These are phyloP conservation scores for Pasiphila rectangulata DNA, from an alignment of 2,888 invertebrate species.

Conservation along the genomic window DNA sequence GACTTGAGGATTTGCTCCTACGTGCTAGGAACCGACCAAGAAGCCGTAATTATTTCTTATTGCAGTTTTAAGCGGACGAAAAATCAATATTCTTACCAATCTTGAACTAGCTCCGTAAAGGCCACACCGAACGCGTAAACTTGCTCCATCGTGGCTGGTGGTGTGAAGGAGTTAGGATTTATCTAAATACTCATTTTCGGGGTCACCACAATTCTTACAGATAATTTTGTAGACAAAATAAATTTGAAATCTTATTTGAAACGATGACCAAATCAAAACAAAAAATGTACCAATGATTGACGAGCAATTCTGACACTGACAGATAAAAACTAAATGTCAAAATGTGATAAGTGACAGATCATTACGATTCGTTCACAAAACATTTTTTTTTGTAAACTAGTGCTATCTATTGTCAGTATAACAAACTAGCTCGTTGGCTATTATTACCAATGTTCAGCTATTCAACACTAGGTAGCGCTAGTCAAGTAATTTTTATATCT, in stretches of 20 bases:
- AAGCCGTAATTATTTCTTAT: constrained; percentile 5
- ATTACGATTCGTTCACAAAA: too few species aligned
- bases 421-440: too few species aligned
- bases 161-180: constrained; percentile 18
- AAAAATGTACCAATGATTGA: background rate
- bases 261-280: constrained; percentile 25
- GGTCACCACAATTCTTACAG: constrained; percentile 6
- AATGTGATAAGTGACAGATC: too few species aligned
- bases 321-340: too few species aligned
- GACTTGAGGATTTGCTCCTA: too few species aligned
- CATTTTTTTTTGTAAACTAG: too few species aligned
- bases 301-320: constrained; percentile 10
- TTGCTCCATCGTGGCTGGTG: constrained; percentile 52
- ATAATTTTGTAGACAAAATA: too few species aligned
- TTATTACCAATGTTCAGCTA: constrained; percentile 7
- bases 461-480: constrained; percentile 12
- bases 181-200: constrained; percentile 16
- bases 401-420: too few species aligned
- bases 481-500: too few species aligned
- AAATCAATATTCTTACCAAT: constrained; percentile 48
- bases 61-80: constrained; percentile 7
- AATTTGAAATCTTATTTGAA: too few species aligned
- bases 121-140: constrained; percentile 60
- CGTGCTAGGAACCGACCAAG: too few species aligned
- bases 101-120: constrained; percentile 57